Conservation (phyloP, 2,113 vertebrate genomes). For the Numenius arquata region DNA sequence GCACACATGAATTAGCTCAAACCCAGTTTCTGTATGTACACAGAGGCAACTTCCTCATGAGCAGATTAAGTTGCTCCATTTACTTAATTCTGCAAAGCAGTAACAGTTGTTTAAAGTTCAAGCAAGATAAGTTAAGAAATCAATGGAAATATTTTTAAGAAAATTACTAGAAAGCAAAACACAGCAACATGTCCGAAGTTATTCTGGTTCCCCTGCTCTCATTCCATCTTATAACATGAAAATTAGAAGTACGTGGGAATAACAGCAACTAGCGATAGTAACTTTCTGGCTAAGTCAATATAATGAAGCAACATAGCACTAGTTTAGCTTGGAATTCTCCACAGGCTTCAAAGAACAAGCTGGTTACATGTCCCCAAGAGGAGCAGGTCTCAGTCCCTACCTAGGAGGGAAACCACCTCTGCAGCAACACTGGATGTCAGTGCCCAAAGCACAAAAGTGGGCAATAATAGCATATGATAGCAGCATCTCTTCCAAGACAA, state of each 20-base stretch:
- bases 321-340: neutral
- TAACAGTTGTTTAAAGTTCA: neutral
- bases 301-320: neutral
- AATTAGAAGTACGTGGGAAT: neutral
- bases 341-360: neutral
- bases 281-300: neutral
- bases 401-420: neutral
- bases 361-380: neutral
- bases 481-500: accelerated
- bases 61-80: neutral
- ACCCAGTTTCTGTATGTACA: neutral
- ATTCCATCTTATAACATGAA: neutral
- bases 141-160: neutral
- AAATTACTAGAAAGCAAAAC: neutral
- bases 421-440: accelerated
- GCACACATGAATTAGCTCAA: neutral
- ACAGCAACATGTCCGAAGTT: neutral
- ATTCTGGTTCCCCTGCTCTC: neutral
- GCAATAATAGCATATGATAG: accelerated
- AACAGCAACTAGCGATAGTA: neutral
- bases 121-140: neutral
- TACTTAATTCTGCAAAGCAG: neutral
- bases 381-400: neutral
- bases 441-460: accelerated
- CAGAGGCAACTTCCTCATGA: neutral